These are phyloP conservation scores for Coregonus ussuriensis DNA, from an alignment of 2,797 vertebrate genomes.

Conservation along the genomic window DNA sequence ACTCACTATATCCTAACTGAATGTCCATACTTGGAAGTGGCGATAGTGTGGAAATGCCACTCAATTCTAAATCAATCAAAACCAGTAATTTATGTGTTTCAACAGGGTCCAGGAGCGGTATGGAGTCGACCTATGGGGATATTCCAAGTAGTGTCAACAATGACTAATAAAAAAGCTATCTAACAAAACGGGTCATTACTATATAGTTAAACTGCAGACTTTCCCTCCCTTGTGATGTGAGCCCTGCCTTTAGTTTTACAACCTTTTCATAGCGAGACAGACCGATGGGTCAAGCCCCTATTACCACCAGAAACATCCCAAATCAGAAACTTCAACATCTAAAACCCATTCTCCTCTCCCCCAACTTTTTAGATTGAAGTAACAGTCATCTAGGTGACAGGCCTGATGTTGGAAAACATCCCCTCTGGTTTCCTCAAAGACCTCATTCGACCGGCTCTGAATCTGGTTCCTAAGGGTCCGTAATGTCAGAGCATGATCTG, in stretches of 20 bases:
- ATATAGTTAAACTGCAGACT: background rate
- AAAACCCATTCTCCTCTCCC: background rate
- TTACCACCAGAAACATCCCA: background rate
- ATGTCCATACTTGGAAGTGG: background rate
- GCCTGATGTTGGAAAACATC: conserved; percentile 7
- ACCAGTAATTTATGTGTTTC: background rate
- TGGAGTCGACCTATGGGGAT: background rate
- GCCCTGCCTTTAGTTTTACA: conserved; percentile 7
- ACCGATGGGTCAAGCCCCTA: background rate
- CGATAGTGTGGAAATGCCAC: background rate
- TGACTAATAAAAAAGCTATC: background rate
- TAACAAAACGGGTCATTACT: background rate
- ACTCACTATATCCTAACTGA: background rate
- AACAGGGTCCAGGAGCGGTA: background rate
- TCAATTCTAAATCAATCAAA: background rate
- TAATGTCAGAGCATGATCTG: conserved; percentile 20
- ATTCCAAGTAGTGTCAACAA: background rate
- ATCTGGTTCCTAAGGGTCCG: conserved; percentile 23
- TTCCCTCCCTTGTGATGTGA: background rate
- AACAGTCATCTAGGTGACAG: background rate
- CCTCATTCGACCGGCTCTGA: background rate
- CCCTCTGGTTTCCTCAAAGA: conserved; percentile 7
- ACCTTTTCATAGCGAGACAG: conserved; percentile 6
- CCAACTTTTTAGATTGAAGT: conserved; percentile 4
- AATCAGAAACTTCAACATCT: background rate